Evolutionary conservation across 2,888 invertebrate genomes (phyloP), one percentile per base, ranked within the genome.

Genomic region (Morinoia aosen): DNA sequence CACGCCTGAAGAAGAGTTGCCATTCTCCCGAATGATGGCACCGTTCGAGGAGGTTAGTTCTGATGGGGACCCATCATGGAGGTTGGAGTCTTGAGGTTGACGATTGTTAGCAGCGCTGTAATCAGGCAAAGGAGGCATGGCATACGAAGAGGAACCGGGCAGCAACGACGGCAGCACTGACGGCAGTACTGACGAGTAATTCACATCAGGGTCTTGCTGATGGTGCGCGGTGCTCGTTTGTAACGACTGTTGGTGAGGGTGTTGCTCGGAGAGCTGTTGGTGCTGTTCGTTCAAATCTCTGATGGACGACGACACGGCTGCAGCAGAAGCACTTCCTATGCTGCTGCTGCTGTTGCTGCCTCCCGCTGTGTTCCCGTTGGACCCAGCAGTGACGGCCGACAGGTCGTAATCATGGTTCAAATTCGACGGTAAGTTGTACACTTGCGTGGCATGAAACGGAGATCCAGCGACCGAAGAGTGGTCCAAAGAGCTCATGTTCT

Each of bases 391-490:
- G 58, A 95, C 95, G 8, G 61, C 64, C 5, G 95, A 95, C 58
- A 95, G 16, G 40, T 95, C 95, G 40, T 95, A 95, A 25, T 95
- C 95, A 25, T 39, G 64, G n/a, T 95, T 95, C 64, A 95, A 95
- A 64, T 95, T 95, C n/a, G 95, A 95, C 19, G 58, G 95, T 19
- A 95, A 39, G 95, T 95, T 95, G 95, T 95, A 95, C 11, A 58
- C 64, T 64, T 95, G 95, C 0, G 95, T 25, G 58, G 95, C 33
- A n/a, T 95, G 95, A n/a, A 95, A 95, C 58, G 95, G 95, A 0
- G 95, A 95, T n/a, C 95, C 95, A 39, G 95, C 58, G 64, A 95
- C 95, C 57, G 95, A 64, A 33, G 95, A 57, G 95, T 95, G 95
- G 58, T 95, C 95, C 64, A 95, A 61, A 57, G 95, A 95, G n/a